Conservation (phyloP, 2,888 invertebrate genomes). For the Arenicola marina region DNA sequence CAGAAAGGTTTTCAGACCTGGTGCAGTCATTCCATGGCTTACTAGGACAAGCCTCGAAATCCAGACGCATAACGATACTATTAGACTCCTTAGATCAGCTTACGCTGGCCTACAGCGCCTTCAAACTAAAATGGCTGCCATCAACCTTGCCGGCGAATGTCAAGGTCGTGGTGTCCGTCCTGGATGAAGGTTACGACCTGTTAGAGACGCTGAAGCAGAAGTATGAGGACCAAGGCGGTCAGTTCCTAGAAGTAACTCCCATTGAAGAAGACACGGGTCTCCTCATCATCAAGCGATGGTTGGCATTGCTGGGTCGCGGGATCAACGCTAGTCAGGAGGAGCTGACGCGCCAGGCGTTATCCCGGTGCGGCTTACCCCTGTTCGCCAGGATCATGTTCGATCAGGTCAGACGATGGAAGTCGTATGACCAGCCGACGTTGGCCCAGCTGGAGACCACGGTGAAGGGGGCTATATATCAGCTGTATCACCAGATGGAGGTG, state of each 20-base stretch:
- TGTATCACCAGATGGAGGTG: constrained; percentile 36
- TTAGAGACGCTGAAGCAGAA: constrained; percentile 34
- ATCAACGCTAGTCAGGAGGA: constrained; percentile 22
- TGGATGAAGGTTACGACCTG: constrained; percentile 35
- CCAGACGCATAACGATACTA: constrained; percentile 31
- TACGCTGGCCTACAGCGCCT: constrained; percentile 23
- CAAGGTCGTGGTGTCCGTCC: constrained; percentile 37
- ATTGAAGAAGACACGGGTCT: constrained; percentile 17
- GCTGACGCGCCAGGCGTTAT: constrained; percentile 23
- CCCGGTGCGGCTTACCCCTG: constrained; percentile 36
- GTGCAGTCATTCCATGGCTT: neutral
- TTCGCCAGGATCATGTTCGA: constrained; percentile 37
- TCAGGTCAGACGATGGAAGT: constrained; percentile 35
- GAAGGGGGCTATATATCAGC: constrained; percentile 38
- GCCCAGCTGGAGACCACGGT: constrained; percentile 33
- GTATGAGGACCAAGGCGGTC: constrained; percentile 8
- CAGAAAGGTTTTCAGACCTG: constrained; percentile 5
- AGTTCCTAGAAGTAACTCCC: constrained; percentile 27
- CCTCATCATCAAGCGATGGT: constrained; percentile 16
- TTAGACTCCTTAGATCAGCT: constrained; percentile 40
- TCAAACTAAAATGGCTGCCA: constrained; percentile 32
- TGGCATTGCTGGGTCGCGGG: neutral
- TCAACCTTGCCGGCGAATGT: constrained; percentile 33
- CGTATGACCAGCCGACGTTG: constrained; percentile 22
- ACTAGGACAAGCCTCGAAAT: constrained; percentile 16